Base-by-base conservation (phyloP, 1,140 invertebrate species). In the Onthophagus taurus region DNA sequence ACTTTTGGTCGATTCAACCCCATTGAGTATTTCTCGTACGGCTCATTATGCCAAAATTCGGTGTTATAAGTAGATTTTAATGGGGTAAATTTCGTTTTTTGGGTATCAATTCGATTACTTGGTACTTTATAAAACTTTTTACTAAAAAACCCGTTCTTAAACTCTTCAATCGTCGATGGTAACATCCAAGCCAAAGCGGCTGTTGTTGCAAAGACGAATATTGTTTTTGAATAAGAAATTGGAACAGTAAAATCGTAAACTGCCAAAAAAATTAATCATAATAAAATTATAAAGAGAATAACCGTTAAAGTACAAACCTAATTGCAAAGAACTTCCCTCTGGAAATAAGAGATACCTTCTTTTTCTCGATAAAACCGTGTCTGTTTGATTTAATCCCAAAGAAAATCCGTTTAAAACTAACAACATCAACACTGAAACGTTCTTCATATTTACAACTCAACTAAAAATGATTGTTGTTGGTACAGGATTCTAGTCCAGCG, bases 341-440 rank as follows among this genome's bases (percentile, higher is more conserved):
- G 83, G 80, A 65, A 85, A 87, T 47, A 82, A 70, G 31, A 87
- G 67, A 67, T 85, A 85, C 47, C 83, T 71, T 55, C 76, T 80
- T 52, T 70, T 73, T 45, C 83, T 70, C 1, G 76, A 77, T 41
- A 79, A 42, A 29, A 58, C n/a, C 19, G 9, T 19, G 2, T 20
- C 35, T n/a, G n/a, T n/a, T n/a, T n/a, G n/a, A n/a, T n/a, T n/a
- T n/a, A n/a, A n/a, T n/a, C n/a, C n/a, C n/a, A n/a, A n/a, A n/a
- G n/a, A n/a, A n/a, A n/a, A n/a, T n/a, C n/a, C n/a, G n/a, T n/a
- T n/a, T n/a, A n/a, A n/a, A n/a, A n/a, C n/a, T n/a, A n/a, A n/a
- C n/a, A n/a, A n/a, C n/a, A n/a, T n/a, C n/a, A n/a, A n/a, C n/a
- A n/a, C n/a, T n/a, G n/a, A n/a, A n/a, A n/a, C n/a, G n/a, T n/a